Evolutionary conservation across 2,797 vertebrate species (phyloP).

Genomic region (Chromobotia macracanthus): DNA sequence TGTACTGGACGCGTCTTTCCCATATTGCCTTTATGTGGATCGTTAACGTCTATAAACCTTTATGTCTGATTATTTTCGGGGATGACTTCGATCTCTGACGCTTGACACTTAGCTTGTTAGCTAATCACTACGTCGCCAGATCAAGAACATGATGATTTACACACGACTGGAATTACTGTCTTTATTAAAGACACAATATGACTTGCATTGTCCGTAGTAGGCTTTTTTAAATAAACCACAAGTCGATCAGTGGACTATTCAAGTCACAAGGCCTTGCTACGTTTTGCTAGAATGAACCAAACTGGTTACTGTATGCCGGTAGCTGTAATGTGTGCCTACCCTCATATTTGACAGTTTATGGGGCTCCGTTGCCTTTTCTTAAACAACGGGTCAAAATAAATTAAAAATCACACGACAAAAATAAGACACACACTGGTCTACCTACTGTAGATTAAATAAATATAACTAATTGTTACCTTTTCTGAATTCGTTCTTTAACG

Average conservation of each 20-base stretch:
- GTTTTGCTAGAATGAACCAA: background rate
- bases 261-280: background rate
- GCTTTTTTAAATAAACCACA: background rate
- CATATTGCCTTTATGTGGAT: background rate
- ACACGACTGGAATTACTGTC: too few species aligned
- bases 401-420: background rate
- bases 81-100: background rate
- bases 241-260: background rate
- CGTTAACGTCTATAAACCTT: background rate
- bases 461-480: conserved; percentile 66
- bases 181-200: too few species aligned
- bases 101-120: conserved; percentile 35
- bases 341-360: conserved; percentile 18
- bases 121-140: conserved; percentile 9
- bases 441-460: background rate
- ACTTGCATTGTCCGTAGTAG: too few species aligned
- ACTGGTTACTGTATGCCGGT: background rate
- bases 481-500: conserved; percentile 75
- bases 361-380: background rate
- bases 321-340: too few species aligned
- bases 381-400: background rate
- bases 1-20: background rate
- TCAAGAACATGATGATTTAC: too few species aligned
- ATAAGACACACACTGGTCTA: background rate
- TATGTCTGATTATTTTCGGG: background rate